Percentiles rank a stretch among this genome's conserved stretches.
Conservation (phyloP, 2,888 invertebrate genomes). For the Altica lythri region DNA sequence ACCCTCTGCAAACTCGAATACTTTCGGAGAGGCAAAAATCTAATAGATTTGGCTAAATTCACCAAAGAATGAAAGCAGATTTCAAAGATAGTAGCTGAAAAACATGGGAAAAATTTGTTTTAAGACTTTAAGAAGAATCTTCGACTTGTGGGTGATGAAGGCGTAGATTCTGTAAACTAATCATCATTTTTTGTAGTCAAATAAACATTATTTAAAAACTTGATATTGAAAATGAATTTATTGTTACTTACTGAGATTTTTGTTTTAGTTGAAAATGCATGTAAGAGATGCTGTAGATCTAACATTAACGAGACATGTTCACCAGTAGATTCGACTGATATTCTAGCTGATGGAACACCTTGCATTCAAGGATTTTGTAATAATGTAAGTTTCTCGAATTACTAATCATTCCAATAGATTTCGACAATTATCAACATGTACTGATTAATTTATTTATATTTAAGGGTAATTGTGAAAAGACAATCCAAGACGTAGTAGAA, state of each 20-base stretch:
- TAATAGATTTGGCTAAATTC: no score
- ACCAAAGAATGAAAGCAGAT: no score
- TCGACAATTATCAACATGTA: neutral
- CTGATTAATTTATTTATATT: neutral
- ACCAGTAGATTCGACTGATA: constrained; percentile 86
- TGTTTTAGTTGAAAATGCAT: constrained; percentile 84
- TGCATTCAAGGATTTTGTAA: constrained; percentile 97
- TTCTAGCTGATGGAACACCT: constrained; percentile 90
- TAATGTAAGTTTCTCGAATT: constrained; percentile 66
- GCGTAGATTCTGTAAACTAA: no score
- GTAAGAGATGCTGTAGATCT: constrained; percentile 91
- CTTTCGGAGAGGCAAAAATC: no score
- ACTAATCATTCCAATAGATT: neutral
- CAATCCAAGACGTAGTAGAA: constrained; percentile 93
- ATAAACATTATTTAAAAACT: no score
- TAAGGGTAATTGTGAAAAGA: constrained; percentile 91
- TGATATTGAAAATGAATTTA: neutral
- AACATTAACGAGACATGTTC: constrained; percentile 91
- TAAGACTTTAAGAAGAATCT: no score
- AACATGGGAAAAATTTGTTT: no score
- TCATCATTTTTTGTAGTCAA: no score
- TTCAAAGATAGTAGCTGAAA: no score
- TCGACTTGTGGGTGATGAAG: no score
- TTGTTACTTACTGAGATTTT: neutral
- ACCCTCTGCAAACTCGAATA: no score